Evolutionary conservation across 2,888 invertebrate genomes (phyloP).

Genomic region (Galeruca laticollis): DNA sequence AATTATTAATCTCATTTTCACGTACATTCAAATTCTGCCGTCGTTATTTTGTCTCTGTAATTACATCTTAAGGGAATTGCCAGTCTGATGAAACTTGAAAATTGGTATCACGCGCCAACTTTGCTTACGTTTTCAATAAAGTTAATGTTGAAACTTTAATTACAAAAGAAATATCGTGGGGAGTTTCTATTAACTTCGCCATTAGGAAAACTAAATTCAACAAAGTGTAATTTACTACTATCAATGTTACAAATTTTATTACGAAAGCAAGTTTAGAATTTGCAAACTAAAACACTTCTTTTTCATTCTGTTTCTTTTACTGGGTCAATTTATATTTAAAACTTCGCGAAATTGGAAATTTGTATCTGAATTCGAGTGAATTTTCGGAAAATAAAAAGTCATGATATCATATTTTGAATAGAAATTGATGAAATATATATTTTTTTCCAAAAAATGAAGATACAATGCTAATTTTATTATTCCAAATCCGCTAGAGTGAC

Average conservation of each 20-base stretch:
- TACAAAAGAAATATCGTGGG: conserved; percentile 51
- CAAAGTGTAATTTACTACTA: conserved; percentile 40
- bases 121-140: conserved; percentile 54
- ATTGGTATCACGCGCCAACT: conserved; percentile 49
- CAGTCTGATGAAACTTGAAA: conserved; percentile 48
- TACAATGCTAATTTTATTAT: too few species aligned
- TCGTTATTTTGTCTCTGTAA: conserved; percentile 44
- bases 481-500: too few species aligned
- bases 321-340: not conserved
- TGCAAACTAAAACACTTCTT: not conserved
- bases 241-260: conserved; percentile 38
- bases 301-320: not conserved
- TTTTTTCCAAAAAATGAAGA: too few species aligned
- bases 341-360: too few species aligned
- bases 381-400: too few species aligned
- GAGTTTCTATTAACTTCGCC: conserved; percentile 49
- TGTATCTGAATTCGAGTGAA: too few species aligned
- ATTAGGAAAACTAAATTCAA: conserved; percentile 43
- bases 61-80: conserved; percentile 49
- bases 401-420: too few species aligned
- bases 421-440: too few species aligned
- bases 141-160: conserved; percentile 53
- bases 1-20: conserved; percentile 22
- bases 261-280: not conserved
- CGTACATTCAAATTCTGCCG: conserved; percentile 31